Evolutionary conservation across 2,888 invertebrate species (phyloP).

Genomic region (Physocephala rufipes): DNA sequence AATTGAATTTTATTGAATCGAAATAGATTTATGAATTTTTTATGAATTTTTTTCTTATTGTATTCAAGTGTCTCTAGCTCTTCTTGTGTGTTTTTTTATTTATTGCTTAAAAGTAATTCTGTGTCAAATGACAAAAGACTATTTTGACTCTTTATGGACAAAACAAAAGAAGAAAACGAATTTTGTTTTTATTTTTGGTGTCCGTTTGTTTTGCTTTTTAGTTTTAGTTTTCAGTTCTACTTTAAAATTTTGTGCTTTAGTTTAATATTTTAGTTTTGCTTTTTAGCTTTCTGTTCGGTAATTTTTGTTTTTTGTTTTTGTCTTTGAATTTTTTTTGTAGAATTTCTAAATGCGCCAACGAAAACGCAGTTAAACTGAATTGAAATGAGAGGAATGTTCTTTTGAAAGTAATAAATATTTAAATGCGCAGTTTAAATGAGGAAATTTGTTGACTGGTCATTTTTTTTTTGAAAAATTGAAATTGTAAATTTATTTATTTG

Average conservation of each 20-base stretch:
- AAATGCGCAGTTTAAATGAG: constrained; percentile 7
- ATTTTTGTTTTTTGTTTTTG: not conserved
- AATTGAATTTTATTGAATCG: no score
- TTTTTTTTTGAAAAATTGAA: not conserved
- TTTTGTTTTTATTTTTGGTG: not conserved
- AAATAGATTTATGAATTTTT: no score
- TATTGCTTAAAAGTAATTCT: no score
- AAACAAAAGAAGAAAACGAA: no score
- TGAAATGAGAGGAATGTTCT: not conserved
- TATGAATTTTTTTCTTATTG: not conserved
- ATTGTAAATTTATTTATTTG: no score
- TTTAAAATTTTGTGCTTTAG: no score
- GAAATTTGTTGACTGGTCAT: not conserved
- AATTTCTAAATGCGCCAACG: not conserved
- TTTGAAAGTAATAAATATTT: not conserved
- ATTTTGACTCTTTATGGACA: no score
- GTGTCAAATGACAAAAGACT: no score
- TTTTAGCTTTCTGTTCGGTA: not conserved
- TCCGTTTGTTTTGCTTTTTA: not conserved
- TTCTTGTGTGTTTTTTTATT: no score
- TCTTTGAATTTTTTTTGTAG: not conserved
- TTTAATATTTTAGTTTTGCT: not conserved
- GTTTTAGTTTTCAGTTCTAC: not conserved
- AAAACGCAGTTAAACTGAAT: not conserved
- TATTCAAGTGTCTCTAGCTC: constrained; percentile 1